These are phyloP conservation scores for Syrrhaptes paradoxus DNA, from an alignment of 2,113 vertebrate genomes.

Conservation along the genomic window DNA sequence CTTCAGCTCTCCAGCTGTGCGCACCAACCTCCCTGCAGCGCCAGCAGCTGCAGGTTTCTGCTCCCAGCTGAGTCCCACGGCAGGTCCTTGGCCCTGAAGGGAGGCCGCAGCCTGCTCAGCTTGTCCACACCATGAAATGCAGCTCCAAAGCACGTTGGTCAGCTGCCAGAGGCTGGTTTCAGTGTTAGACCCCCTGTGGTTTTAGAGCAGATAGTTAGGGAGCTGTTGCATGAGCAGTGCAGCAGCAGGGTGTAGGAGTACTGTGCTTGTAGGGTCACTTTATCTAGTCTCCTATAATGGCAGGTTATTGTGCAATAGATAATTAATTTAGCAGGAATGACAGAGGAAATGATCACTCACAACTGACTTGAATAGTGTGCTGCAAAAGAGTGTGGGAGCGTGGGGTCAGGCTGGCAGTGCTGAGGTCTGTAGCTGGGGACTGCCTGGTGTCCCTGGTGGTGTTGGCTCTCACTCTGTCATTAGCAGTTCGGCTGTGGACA, in stretches of 20 bases:
- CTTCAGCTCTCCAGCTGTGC: neutral
- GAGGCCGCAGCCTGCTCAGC: neutral
- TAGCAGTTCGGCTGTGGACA: neutral
- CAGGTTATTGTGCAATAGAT: neutral
- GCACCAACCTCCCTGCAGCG: neutral
- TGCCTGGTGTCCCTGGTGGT: neutral
- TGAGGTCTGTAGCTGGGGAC: neutral
- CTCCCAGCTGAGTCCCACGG: neutral
- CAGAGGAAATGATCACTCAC: neutral
- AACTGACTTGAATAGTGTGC: neutral
- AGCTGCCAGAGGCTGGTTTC: neutral
- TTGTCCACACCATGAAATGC: neutral
- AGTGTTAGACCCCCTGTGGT: neutral
- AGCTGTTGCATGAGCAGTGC: neutral
- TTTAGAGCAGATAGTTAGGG: neutral
- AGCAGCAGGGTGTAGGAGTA: neutral
- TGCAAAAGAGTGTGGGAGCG: neutral
- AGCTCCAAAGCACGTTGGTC: rapidly evolving
- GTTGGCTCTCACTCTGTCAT: neutral
- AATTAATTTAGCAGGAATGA: neutral
- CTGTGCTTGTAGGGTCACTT: no score
- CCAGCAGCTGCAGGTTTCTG: neutral
- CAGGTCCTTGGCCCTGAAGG: neutral
- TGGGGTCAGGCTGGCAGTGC: neutral
- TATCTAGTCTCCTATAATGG: neutral